Percentiles rank a stretch among this genome's conserved stretches.
Evolutionary conservation across 53 echinoderm and acorn worm genomes (phyloP).

Genomic region (Temnopleurus reevesii): DNA sequence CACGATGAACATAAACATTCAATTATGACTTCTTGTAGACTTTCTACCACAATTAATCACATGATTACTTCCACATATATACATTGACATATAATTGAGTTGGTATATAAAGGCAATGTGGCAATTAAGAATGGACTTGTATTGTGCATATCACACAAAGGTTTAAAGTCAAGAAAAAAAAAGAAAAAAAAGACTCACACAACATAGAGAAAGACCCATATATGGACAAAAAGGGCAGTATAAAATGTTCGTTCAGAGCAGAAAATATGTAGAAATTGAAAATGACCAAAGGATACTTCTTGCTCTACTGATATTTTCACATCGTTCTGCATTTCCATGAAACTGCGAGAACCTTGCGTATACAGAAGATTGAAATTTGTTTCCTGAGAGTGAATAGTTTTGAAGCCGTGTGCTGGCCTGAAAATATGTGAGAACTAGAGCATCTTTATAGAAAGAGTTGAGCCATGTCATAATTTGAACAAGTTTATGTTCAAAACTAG

Average conservation of each 20-base stretch:
- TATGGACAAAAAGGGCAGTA: conserved; percentile 40
- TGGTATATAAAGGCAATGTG: conserved; percentile 44
- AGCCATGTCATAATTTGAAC: too few relatives aligned
- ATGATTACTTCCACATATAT: background rate
- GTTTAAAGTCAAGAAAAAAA: background rate
- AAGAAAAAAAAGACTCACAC: background rate
- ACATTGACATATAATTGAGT: background rate
- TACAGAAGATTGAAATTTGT: background rate
- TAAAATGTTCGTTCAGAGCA: background rate
- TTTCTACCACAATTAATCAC: too few relatives aligned
- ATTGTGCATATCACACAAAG: background rate
- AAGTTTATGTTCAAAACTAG: too few relatives aligned
- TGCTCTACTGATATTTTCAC: background rate
- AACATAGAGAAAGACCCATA: conserved; percentile 37
- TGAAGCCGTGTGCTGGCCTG: background rate
- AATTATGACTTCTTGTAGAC: too few relatives aligned
- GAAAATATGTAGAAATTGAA: background rate
- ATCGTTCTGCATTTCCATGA: background rate
- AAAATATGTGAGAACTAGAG: conserved; percentile 3
- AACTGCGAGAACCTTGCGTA: background rate
- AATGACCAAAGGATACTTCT: background rate
- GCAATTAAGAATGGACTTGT: conserved; percentile 25
- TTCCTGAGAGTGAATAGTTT: background rate
- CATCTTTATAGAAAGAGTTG: too few relatives aligned
- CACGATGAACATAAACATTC: too few relatives aligned